Percentiles rank a stretch among this genome's conserved stretches.
Evolutionary conservation across 30 jellyfish, hydroid and myxozoan genomes (phyloP).

Genomic region (Calvadosia cruxmelitensis): DNA sequence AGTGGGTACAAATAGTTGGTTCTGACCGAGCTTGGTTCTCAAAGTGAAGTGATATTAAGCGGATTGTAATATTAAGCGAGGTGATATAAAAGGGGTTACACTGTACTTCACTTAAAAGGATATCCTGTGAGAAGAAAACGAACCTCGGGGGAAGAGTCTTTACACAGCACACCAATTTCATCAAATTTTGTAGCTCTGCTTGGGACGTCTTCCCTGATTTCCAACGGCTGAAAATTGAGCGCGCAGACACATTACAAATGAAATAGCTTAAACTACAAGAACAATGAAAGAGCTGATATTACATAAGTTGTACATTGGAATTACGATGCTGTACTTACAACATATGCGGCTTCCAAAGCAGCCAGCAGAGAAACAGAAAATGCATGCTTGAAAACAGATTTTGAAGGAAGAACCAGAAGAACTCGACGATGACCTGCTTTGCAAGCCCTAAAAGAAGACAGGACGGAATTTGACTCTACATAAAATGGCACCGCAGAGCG

Average conservation of each 20-base stretch:
- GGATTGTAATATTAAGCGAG: too few species aligned
- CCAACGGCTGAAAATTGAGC: slow-evolving; percentile 94
- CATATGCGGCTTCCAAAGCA: slow-evolving; percentile 94
- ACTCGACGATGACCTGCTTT: slow-evolving; percentile 64
- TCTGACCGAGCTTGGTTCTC: too few species aligned
- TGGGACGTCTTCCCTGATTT: slow-evolving; percentile 61
- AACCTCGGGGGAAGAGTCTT: background rate
- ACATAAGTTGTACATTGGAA: too few species aligned
- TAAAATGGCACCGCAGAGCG: too few species aligned
- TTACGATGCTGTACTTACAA: slow-evolving; percentile 49
- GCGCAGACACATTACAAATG: slow-evolving; percentile 2
- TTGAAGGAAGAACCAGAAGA: slow-evolving; percentile 24
- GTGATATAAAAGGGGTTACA: too few species aligned
- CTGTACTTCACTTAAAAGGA: too few species aligned
- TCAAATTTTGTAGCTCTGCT: slow-evolving; percentile 54
- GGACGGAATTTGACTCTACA: background rate
- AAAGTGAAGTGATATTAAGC: too few species aligned
- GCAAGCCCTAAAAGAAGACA: slow-evolving; percentile 41
- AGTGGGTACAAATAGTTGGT: too few species aligned
- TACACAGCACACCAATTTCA: slow-evolving; percentile 35
- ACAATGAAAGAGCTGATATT: too few species aligned
- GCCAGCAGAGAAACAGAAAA: slow-evolving; percentile 57
- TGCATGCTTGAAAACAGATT: slow-evolving; percentile 31
- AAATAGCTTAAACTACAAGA: too few species aligned
- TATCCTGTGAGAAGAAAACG: too few species aligned